Base-by-base conservation (phyloP, 2,113 vertebrate species). In the Leptobrachium ailaonicum region DNA sequence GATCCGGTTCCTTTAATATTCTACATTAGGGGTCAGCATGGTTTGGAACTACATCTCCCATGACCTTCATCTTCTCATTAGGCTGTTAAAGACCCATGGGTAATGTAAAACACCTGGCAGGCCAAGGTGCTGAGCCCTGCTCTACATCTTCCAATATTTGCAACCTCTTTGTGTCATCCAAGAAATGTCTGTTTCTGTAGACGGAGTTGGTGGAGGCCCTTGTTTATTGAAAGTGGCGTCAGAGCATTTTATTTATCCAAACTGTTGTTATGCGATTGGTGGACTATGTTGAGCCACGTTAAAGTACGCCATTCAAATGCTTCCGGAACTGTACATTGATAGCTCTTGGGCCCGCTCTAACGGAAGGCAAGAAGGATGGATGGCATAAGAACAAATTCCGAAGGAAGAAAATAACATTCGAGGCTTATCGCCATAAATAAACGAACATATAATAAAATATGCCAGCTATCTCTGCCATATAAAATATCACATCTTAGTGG, bases 401-500 rank as follows among this genome's bases (percentile, higher is more conserved):
- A 41, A 12, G 20, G 42, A 71, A 71, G 68, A 47, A 71, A 71
- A 71, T 32, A 20, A 50, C n/a, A 20, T 50, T 71, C n/a, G 7
- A 71, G 68, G 43, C 45, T 41, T 76, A 13, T 60, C 8, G 50
- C 41, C 71, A 67, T 56, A 62, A 80, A 60, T 80, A 50, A 66
- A 54, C 71, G 67, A 20, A 45, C 44, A 50, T 10, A 74, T n/a
- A n/a, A 32, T 74, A 74, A 74, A 81, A 74, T 47, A 64, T 6
- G 56, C 32, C n/a, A 4, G n/a, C 13, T 20, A 32, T 73, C 44
- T 11, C 14, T 47, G 43, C 79, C 45, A 10, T 47, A 58, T 45
- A 73, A 67, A 32, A 80, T 2, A 75, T 54, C 20, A 80, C 32
- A 64, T 74, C 47, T 50, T 58, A 69, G 79, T 62, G 64, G 79